Conservation (phyloP, 2,797 vertebrate species). For the Lepilemur septentrionalis region DNA sequence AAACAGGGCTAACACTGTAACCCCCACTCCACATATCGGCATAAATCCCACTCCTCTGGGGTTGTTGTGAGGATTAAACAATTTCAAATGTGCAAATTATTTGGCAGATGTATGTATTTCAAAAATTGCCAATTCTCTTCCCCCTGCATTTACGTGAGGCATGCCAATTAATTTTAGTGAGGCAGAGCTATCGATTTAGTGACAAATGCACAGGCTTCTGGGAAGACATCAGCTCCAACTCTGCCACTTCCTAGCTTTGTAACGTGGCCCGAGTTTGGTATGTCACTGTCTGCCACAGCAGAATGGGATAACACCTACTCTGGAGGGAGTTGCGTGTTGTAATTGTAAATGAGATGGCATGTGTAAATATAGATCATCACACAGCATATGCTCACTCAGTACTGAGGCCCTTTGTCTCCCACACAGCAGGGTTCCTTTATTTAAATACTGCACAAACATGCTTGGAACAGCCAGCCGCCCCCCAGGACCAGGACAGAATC, state of each 20-base stretch:
- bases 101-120: not conserved
- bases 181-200: not conserved
- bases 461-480: not conserved
- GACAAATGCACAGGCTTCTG: not conserved
- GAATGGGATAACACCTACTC: not conserved
- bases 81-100: not conserved
- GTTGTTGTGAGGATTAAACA: not conserved
- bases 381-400: not conserved
- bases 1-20: not conserved
- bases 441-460: not conserved
- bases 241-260: not conserved
- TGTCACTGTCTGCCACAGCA: not conserved
- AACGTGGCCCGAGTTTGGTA: not conserved
- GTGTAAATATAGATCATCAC: not conserved
- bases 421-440: not conserved
- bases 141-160: not conserved
- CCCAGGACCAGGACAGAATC: not conserved
- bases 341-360: not conserved
- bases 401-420: not conserved
- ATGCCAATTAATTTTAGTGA: not conserved
- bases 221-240: not conserved
- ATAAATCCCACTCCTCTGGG: not conserved
- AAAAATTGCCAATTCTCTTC: not conserved
- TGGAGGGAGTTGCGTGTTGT: not conserved
- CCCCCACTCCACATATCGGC: accelerated